phyloP scores from a whole-genome alignment of 2,113 vertebrate species.

The Gallinago media region DNA sequence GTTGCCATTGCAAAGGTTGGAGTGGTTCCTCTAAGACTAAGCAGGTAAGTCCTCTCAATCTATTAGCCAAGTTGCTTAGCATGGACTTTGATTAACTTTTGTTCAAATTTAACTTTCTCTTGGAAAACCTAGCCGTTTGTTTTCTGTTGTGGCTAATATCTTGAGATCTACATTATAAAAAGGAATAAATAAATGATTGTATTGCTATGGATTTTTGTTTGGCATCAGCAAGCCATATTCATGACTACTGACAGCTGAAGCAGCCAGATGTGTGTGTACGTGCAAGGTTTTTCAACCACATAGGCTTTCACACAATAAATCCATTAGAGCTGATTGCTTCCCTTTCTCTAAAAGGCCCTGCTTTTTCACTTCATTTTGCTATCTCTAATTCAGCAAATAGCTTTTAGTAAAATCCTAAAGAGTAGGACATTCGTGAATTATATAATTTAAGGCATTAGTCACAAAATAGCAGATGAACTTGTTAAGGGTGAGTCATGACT shows the following conservation, averaged over 20 bases:
- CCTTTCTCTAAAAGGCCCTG: conserved; percentile 3
- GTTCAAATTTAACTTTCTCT: conserved; percentile 1
- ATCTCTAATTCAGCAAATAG: conserved; percentile 14
- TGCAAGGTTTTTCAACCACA: neutral
- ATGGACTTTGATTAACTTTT: neutral
- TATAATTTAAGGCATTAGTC: conserved; percentile 23
- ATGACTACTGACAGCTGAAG: conserved; percentile 7
- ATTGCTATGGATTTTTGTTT: neutral
- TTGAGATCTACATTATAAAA: neutral
- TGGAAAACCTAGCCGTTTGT: neutral
- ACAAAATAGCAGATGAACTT: neutral
- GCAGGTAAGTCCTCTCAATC: neutral
- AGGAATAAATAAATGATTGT: neutral
- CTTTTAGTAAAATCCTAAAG: conserved; percentile 21
- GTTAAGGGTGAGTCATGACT: conserved; percentile 32
- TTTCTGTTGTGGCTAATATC: neutral
- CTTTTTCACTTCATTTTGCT: conserved; percentile 25
- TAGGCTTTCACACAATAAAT: conserved; percentile 29
- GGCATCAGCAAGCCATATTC: conserved; percentile 1
- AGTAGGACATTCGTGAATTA: neutral
- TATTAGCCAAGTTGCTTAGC: neutral
- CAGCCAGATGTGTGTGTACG: conserved; percentile 37
- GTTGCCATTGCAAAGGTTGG: neutral
- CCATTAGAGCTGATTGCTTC: conserved; percentile 35
- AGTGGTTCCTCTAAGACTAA: neutral